Percentiles rank a stretch among this genome's conserved stretches.
Conservation (phyloP, 2,113 vertebrate species). For the Henicopernis longicauda region DNA sequence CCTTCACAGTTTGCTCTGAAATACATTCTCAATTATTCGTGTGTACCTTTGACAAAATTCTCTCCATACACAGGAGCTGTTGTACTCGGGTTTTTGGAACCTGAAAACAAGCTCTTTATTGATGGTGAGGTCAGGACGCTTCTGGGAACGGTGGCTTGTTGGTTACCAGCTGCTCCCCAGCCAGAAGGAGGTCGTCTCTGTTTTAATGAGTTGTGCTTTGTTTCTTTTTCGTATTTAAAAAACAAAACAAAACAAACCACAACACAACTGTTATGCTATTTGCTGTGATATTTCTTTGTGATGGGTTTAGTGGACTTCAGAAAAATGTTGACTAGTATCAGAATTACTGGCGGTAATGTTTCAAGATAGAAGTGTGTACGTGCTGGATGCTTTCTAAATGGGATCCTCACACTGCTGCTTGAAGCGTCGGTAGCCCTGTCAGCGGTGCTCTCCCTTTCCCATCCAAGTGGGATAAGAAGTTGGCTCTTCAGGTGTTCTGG, state of each 20-base stretch:
- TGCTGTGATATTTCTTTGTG: neutral
- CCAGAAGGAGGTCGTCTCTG: neutral
- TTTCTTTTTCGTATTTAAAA: neutral
- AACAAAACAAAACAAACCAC: no score
- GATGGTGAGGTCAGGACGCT: neutral
- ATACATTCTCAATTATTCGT: neutral
- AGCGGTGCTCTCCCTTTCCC: neutral
- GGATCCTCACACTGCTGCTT: neutral
- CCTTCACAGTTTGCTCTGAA: neutral
- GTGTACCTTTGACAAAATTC: neutral
- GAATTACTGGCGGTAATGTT: neutral
- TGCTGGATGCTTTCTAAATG: neutral
- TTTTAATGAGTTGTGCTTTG: neutral
- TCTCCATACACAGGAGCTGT: neutral
- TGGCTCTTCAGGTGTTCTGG: neutral
- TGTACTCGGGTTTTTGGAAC: neutral
- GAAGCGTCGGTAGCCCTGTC: neutral
- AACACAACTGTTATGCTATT: neutral
- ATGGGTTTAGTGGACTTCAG: neutral
- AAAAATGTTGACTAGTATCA: neutral
- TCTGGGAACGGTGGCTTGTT: neutral
- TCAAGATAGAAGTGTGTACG: neutral
- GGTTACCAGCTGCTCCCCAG: conserved; percentile 8
- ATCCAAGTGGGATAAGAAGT: neutral
- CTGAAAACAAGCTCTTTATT: neutral